phyloP scores from a whole-genome alignment of 2,113 vertebrate species.

The Tretioscincus oriximinensis region DNA sequence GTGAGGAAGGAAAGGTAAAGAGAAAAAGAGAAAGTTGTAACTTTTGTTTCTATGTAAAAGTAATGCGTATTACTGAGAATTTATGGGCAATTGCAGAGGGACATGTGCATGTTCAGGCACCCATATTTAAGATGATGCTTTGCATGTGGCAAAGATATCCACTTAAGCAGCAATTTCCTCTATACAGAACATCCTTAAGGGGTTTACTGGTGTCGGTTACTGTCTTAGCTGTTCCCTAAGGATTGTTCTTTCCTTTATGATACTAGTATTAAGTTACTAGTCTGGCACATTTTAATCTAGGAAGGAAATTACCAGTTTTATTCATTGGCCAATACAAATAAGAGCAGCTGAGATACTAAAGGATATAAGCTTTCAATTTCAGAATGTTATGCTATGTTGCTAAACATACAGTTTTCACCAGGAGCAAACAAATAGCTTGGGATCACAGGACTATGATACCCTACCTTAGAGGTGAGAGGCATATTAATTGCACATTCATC shows the following conservation, averaged over 20 bases:
- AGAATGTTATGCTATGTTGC: background rate
- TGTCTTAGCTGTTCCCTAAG: background rate
- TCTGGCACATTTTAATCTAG: background rate
- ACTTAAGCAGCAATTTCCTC: background rate
- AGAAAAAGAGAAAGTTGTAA: background rate
- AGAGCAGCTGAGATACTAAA: background rate
- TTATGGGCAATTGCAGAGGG: background rate
- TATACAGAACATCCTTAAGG: background rate
- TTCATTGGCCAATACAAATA: background rate
- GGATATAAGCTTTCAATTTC: background rate
- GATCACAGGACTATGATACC: too few species aligned
- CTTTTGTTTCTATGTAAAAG: background rate
- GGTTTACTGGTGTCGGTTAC: background rate
- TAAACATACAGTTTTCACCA: background rate
- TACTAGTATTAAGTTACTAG: background rate
- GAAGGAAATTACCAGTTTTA: background rate
- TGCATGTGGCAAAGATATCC: background rate
- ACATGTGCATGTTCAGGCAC: background rate
- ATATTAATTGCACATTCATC: too few species aligned
- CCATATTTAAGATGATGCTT: background rate
- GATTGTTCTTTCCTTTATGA: background rate
- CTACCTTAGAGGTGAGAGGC: too few species aligned
- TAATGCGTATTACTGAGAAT: background rate
- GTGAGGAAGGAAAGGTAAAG: background rate
- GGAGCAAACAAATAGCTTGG: too few species aligned